Evolutionary conservation across 2,888 invertebrate species (phyloP), one percentile per base, ranked within the genome.

Genomic region (Corbicula japonica): DNA sequence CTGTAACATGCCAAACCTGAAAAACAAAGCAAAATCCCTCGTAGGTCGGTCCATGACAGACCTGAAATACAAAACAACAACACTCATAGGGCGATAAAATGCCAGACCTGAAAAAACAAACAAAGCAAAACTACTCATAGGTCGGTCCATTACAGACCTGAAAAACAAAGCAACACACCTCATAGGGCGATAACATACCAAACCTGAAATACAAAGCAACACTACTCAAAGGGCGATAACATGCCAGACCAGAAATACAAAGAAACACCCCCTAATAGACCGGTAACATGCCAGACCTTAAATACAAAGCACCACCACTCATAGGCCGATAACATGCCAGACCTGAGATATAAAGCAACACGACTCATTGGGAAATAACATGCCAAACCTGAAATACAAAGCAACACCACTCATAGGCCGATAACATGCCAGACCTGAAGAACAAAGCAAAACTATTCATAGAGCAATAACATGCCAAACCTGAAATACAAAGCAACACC

Each of bases 351-450:
- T n/a, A n/a, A n/a, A n/a, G n/a, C n/a, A n/a, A n/a, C n/a, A n/a
- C n/a, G n/a, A n/a, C n/a, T n/a, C n/a, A n/a, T n/a, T n/a, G n/a
- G n/a, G n/a, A n/a, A n/a, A n/a, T n/a, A n/a, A n/a, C n/a, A n/a
- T n/a, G n/a, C n/a, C n/a, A n/a, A n/a, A n/a, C n/a, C n/a, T n/a
- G n/a, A n/a, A n/a, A n/a, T n/a, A n/a, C n/a, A n/a, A n/a, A n/a
- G n/a, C n/a, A n/a, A n/a, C n/a, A n/a, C n/a, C 54, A 48, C 82
- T 82, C 76, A 82, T 56, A 44, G 82, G 82, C 18, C 79, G 62
- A 23, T 76, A 84, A 76, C 26, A 69, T 70, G 18, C 30, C 54
- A 2, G 32, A 32, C 12, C 54, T 32, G 28, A 60, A 15, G 52
- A 48, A 65, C 12, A 23, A 35, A 46, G 48, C 21, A 56, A 34